Base-by-base conservation (phyloP, 2,888 invertebrate species). In the Mellilla xanthometata region DNA sequence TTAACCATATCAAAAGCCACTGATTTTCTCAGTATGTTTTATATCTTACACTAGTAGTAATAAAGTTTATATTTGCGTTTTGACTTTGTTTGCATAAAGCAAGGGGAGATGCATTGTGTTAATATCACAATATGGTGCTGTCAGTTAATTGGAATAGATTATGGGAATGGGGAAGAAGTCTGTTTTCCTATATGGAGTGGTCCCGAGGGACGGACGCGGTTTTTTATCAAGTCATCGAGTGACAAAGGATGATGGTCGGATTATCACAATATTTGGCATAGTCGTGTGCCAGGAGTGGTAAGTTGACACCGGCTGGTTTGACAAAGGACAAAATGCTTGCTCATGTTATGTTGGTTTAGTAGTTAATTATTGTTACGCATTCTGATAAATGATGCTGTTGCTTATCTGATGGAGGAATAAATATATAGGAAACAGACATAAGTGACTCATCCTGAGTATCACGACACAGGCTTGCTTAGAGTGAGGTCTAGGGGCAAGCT, bases 111-210 rank as follows among this genome's bases (percentile, higher is more conserved):
- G 76, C 68, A 84, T 88, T 88, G 88, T 89, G 83, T 84, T 89
- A 85, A 79, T 86, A 85, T 81, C 75, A 88, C 88, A 87, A 88
- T 88, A 89, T 87, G 89, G 78, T 72, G 76, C 87, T 89, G 89
- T 89, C 89, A 89, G 85, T 89, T 89, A 88, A 89, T 89, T 89
- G 88, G 88, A 88, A 89, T 89, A 89, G 89, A 89, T 89, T 87
- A 88, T 89, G 88, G 88, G 89, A 89, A 87, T 82, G 69, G 82
- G 82, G 77, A 82, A 81, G 78, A 74, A 72, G 74, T 72, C 63
- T 61, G 63, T 69, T 68, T 72, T 72, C 65, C 63, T 65, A 56
- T 60, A 62, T 68, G 58, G 76, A 79, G 75, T 74, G 72, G 69
- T 75, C 84, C 76, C 78, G 68, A 56, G 85, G 88, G 88, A 82